Percentiles rank a stretch among this genome's conserved stretches.
Conservation (phyloP, 2,797 vertebrate genomes). For the Melopsittacus undulatus region DNA sequence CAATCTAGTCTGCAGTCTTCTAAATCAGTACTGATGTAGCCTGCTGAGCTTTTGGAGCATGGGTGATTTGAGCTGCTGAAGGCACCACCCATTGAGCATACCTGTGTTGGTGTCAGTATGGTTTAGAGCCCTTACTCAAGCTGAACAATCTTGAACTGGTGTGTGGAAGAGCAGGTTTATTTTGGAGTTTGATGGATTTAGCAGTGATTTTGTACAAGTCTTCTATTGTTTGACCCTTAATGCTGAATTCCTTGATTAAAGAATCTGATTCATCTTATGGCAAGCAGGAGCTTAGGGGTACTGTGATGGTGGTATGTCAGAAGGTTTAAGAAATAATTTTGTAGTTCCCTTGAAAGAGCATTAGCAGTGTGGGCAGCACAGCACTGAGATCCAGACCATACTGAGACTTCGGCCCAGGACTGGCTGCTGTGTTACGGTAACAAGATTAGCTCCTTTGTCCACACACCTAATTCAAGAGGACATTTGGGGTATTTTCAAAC, state of each 20-base stretch:
- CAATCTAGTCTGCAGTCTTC: neutral
- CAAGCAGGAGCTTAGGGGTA: neutral
- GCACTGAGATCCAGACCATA: neutral
- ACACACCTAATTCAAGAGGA: neutral
- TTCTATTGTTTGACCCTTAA: neutral
- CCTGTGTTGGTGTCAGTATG: fast-evolving
- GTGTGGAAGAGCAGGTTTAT: neutral
- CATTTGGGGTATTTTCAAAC: neutral
- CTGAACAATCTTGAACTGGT: neutral
- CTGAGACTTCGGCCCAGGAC: neutral
- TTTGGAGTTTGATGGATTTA: neutral
- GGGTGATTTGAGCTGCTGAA: neutral
- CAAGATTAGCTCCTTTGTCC: neutral
- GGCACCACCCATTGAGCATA: neutral
- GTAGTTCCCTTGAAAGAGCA: neutral
- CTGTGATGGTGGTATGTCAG: neutral
- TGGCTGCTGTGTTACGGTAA: neutral
- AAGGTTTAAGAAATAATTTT: neutral
- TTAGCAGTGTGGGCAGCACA: neutral
- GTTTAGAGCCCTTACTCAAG: neutral
- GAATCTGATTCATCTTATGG: fast-evolving
- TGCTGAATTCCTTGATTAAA: neutral
- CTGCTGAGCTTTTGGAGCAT: neutral
- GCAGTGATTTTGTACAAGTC: neutral
- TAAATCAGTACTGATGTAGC: neutral